A percentile compares a stretch with the other conserved stretches of the same genome.
Evolutionary conservation across 35 echinoderm and acorn worm species (phyloP).

Genomic region (Acanthaster planci): DNA sequence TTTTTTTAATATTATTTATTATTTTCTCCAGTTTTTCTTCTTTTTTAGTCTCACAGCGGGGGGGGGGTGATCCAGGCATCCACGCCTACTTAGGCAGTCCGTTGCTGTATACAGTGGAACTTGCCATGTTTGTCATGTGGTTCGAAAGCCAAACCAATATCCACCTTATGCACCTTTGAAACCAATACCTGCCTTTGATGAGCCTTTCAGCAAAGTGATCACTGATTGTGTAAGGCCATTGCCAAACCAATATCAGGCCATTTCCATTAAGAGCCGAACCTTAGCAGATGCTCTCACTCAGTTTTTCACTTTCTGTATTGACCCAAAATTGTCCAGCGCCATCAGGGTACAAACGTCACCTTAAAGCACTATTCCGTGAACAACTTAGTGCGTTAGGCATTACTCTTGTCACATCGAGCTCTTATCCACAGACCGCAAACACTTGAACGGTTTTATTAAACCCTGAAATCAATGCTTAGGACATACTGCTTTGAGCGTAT

Average conservation of each 20-base stretch:
- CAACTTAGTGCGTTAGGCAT: slow-evolving; percentile 61
- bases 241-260: slow-evolving; percentile 66
- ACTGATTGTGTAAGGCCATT: slow-evolving; percentile 71
- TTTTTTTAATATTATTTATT: too few relatives aligned
- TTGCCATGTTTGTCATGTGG: slow-evolving; percentile 67
- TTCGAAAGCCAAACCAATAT: slow-evolving; percentile 84
- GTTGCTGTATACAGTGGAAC: slow-evolving; percentile 49
- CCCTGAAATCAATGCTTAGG: slow-evolving; percentile 73
- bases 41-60: too few relatives aligned
- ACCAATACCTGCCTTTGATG: slow-evolving; percentile 86
- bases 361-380: slow-evolving; percentile 61
- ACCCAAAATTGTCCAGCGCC: slow-evolving; percentile 65
- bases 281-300: slow-evolving; percentile 61
- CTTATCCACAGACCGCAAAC: slow-evolving; percentile 64
- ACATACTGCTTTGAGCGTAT: slow-evolving; percentile 59
- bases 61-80: too few relatives aligned
- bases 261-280: slow-evolving; percentile 63
- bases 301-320: slow-evolving; percentile 64
- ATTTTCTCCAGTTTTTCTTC: too few relatives aligned
- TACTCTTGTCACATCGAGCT: slow-evolving; percentile 32
- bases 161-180: slow-evolving; percentile 58
- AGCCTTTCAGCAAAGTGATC: slow-evolving; percentile 74
- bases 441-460: slow-evolving; percentile 67
- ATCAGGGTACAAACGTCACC: slow-evolving; percentile 78
- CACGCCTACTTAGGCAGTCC: slow-evolving; percentile 37